A percentile compares a stretch with the other conserved stretches of the same genome.
Evolutionary conservation across 2,888 invertebrate genomes (phyloP).

Genomic region (Agriopis marginaria): DNA sequence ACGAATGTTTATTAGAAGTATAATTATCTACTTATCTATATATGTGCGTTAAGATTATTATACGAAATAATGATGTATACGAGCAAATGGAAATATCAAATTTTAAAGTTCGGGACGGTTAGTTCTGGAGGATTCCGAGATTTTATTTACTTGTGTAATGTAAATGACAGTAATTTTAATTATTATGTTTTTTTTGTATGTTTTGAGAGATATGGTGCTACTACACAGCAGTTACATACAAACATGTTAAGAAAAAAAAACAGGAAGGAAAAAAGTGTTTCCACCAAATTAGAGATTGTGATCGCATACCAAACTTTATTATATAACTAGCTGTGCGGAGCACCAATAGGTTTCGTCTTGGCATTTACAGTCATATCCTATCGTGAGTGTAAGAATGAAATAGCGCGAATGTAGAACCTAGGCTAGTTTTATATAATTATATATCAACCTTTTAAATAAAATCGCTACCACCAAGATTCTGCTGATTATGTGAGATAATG

Average conservation of each 20-base stretch:
- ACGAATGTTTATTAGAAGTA: constrained; percentile 33
- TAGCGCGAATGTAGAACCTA: constrained; percentile 20
- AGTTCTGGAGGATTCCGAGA: constrained; percentile 24
- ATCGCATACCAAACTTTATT: no score
- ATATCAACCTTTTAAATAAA: not conserved
- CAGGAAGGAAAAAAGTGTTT: no score
- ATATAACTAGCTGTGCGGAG: no score
- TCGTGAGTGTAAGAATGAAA: constrained; percentile 17
- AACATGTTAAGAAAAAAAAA: no score
- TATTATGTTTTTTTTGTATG: constrained; percentile 13
- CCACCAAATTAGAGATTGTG: no score
- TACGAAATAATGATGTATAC: constrained; percentile 46
- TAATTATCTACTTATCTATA: constrained; percentile 25
- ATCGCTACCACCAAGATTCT: not conserved
- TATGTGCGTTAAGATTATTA: constrained; percentile 41
- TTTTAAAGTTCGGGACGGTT: constrained; percentile 33
- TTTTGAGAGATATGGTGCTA: constrained; percentile 9
- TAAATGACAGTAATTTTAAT: constrained; percentile 28
- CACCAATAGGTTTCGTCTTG: constrained; percentile 12
- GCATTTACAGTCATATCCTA: constrained; percentile 18
- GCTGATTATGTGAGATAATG: not conserved
- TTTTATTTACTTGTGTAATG: constrained; percentile 12
- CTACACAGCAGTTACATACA: no score
- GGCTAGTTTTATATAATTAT: not conserved
- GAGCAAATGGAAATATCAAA: constrained; percentile 41